phyloP scores from a whole-genome alignment of 2,888 invertebrate species.

The Dastarcus helophoroides region DNA sequence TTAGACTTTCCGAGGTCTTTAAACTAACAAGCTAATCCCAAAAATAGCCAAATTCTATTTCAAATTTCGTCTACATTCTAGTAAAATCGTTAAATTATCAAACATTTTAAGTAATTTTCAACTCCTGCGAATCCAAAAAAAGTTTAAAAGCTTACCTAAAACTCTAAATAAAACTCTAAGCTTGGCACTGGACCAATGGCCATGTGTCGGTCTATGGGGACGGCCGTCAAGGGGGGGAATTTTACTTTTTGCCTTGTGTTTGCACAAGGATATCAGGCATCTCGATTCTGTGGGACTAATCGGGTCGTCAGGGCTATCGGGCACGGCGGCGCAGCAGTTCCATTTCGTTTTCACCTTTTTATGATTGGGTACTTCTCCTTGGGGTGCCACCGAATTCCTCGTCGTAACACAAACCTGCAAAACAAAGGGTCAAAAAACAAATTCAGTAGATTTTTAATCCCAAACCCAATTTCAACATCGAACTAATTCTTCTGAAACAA shows the following conservation, averaged over 20 bases:
- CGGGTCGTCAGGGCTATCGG: constrained; percentile 48
- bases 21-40: too few relatives aligned
- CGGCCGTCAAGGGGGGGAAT: constrained; percentile 25
- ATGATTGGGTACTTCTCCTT: constrained; percentile 14
- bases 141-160: constrained; percentile 19
- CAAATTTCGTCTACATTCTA: too few relatives aligned
- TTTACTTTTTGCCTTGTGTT: constrained; percentile 27
- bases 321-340: constrained; percentile 48
- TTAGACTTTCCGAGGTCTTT: too few relatives aligned
- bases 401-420: constrained; percentile 10
- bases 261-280: constrained; percentile 34
- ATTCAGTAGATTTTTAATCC: too few relatives aligned
- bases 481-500: too few relatives aligned
- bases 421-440: too few relatives aligned
- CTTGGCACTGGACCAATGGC: constrained; percentile 37
- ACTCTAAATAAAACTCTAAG: constrained; percentile 34
- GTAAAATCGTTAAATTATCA: too few relatives aligned
- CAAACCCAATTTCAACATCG: too few relatives aligned
- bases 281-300: constrained; percentile 36
- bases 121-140: neutral
- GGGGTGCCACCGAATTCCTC: constrained; percentile 27
- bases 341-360: constrained; percentile 40
- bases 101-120: too few relatives aligned
- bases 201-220: constrained; percentile 26
- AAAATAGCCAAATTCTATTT: too few relatives aligned